A percentile compares a stretch with the other conserved stretches of the same genome.
Evolutionary conservation across 2,113 vertebrate genomes (phyloP).

Genomic region (Eublepharis macularius): DNA sequence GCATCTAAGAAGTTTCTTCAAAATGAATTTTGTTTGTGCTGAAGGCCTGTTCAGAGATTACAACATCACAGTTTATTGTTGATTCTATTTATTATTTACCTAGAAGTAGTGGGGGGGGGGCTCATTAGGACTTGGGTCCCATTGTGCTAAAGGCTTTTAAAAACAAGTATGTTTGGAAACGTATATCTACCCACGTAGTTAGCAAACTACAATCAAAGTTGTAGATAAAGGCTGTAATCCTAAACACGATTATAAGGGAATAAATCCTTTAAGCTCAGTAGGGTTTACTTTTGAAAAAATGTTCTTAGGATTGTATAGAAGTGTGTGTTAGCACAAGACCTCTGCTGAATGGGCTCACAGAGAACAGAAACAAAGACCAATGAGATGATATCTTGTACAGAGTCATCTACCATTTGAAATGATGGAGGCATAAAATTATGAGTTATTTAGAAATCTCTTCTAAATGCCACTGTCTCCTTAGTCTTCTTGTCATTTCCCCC

Average conservation of each 20-base stretch:
- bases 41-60: not conserved
- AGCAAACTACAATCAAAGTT: not conserved
- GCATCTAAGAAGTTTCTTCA: slow-evolving; percentile 16
- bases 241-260: no score
- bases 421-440: not conserved
- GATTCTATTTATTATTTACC: slow-evolving; percentile 6
- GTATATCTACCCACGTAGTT: not conserved
- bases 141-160: not conserved
- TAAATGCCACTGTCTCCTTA: not conserved
- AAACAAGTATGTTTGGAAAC: slow-evolving; percentile 5
- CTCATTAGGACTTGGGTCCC: not conserved
- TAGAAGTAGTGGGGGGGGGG: accelerated
- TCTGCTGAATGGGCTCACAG: not conserved
- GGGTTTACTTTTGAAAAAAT: no score
- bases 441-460: not conserved
- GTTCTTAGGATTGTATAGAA: no score
- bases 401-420: not conserved
- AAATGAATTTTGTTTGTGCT: not conserved
- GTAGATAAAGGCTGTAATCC: not conserved
- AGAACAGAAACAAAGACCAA: not conserved
- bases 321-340: not conserved
- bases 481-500: not conserved
- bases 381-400: not conserved
- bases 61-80: not conserved
- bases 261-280: no score